phyloP scores from a whole-genome alignment of 2,888 invertebrate genomes.

The Thecophora atra region DNA sequence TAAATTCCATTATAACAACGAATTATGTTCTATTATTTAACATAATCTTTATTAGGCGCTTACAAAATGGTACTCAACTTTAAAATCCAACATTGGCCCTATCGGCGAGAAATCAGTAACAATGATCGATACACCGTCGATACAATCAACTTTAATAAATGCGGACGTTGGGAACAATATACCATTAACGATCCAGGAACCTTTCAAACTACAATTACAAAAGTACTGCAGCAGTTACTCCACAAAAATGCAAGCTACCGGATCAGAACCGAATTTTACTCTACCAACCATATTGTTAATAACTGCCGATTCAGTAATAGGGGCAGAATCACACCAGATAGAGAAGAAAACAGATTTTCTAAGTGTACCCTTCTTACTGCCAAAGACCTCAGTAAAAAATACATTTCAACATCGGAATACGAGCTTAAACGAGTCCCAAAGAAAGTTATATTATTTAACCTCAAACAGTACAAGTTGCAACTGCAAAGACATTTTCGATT shows the following conservation, averaged over 20 bases:
- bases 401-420: constrained; percentile 47
- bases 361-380: constrained; percentile 61
- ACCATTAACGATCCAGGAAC: constrained; percentile 62
- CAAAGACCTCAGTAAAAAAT: constrained; percentile 48
- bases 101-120: constrained; percentile 55
- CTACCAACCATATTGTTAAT: constrained; percentile 28
- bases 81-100: constrained; percentile 57
- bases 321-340: constrained; percentile 35
- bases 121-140: constrained; percentile 37
- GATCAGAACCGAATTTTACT: constrained; percentile 11
- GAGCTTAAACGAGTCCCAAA: constrained; percentile 3
- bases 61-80: constrained; percentile 63
- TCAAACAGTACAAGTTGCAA: neutral
- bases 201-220: constrained; percentile 39
- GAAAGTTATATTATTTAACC: constrained; percentile 17
- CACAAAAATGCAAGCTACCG: neutral
- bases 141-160: constrained; percentile 42
- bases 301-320: neutral
- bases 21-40: constrained; percentile 8
- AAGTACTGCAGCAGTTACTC: constrained; percentile 25
- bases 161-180: constrained; percentile 56
- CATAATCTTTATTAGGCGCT: constrained; percentile 52
- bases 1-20: constrained; percentile 13
- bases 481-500: constrained; percentile 4
- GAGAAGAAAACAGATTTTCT: constrained; percentile 51